A percentile compares a stretch with the other conserved stretches of the same genome.
These are phyloP conservation scores for Rhea pennata DNA, from an alignment of 2,113 vertebrate genomes.

Conservation along the genomic window DNA sequence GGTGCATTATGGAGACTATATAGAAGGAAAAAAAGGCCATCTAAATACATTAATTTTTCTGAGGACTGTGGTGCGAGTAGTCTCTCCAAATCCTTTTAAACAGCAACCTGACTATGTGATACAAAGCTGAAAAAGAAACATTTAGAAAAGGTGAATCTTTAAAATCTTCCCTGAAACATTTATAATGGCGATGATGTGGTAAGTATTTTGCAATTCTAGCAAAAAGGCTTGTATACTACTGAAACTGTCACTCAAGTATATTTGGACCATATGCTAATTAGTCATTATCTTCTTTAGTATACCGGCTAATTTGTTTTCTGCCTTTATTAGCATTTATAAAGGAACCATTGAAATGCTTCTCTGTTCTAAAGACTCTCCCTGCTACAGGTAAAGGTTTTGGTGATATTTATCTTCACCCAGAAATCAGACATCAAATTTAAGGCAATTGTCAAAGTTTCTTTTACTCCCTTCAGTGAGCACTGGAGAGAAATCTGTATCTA, in stretches of 20 bases:
- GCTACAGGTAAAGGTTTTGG: neutral
- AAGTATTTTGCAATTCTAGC: neutral
- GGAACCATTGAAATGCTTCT: neutral
- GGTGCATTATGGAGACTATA: neutral
- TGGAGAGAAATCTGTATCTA: neutral
- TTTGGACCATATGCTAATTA: neutral
- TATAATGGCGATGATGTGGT: neutral
- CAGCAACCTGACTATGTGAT: neutral
- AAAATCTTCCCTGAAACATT: neutral
- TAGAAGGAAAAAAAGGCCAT: neutral
- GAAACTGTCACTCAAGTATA: neutral
- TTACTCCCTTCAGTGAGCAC: neutral
- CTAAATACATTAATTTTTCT: neutral
- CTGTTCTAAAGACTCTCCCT: neutral
- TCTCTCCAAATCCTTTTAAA: neutral
- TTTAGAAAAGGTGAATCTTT: neutral
- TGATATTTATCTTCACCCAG: neutral
- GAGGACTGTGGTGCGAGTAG: neutral
- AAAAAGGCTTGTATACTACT: neutral
- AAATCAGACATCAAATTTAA: neutral
- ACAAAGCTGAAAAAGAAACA: neutral
- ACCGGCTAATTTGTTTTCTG: neutral
- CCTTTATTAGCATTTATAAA: neutral
- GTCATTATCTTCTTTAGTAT: neutral
- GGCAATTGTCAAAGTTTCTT: neutral